Evolutionary conservation across 1,140 invertebrate genomes (phyloP).

Genomic region (Copidosoma floridanum): DNA sequence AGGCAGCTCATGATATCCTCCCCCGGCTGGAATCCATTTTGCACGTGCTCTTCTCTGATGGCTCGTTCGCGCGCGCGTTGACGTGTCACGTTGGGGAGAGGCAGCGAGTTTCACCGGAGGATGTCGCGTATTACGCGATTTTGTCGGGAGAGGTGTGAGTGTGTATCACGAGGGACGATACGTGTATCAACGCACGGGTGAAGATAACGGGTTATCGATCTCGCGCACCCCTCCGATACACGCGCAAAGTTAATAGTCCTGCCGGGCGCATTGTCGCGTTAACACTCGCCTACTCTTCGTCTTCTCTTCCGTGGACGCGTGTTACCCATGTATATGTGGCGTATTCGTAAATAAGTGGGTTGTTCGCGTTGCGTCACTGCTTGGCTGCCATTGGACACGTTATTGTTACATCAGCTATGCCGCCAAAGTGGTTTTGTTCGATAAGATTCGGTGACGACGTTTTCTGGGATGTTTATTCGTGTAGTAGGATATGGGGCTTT

Average conservation of each 20-base stretch:
- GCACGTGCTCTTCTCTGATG: too few species aligned
- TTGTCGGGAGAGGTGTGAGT: not conserved
- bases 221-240: too few species aligned
- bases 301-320: too few species aligned
- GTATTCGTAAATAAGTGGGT: too few species aligned
- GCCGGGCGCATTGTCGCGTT: not conserved
- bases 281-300: not conserved
- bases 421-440: too few species aligned
- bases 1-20: conserved; percentile 37
- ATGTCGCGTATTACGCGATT: conserved; percentile 49
- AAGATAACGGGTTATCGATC: conserved; percentile 45
- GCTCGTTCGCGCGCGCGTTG: not conserved
- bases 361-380: too few species aligned
- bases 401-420: too few species aligned
- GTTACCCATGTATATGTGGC: too few species aligned
- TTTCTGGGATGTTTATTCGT: too few species aligned
- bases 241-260: conserved; percentile 28
- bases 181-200: conserved; percentile 47
- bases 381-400: too few species aligned
- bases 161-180: not conserved
- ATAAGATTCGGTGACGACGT: too few species aligned
- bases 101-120: conserved; percentile 22
- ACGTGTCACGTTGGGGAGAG: conserved; percentile 3
- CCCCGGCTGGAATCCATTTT: conserved; percentile 40
- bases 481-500: too few species aligned